Conservation (phyloP, 2,888 invertebrate genomes). For the Hoplodrina ambigua region DNA sequence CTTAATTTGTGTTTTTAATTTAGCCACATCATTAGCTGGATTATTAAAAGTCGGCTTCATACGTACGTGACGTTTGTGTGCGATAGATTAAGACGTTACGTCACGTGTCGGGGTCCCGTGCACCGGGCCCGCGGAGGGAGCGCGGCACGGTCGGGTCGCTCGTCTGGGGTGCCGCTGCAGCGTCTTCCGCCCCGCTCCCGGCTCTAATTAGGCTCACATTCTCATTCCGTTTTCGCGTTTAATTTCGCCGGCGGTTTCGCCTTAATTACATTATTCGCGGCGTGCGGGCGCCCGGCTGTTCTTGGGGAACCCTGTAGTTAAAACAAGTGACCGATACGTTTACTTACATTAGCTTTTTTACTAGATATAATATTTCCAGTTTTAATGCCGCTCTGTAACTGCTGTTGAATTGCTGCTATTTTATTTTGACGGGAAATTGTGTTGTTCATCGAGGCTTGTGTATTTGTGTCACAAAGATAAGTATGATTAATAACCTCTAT, state of each 20-base stretch:
- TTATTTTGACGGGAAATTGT: background rate
- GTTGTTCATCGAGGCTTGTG: constrained; percentile 2
- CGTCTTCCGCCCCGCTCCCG: constrained; percentile 77
- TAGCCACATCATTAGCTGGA: constrained; percentile 43
- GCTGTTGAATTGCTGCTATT: background rate
- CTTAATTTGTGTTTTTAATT: constrained; percentile 49
- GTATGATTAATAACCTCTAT: constrained; percentile 47
- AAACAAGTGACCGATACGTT: constrained; percentile 77
- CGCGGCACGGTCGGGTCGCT: constrained; percentile 19
- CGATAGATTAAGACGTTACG: constrained; percentile 33
- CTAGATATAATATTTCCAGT: constrained; percentile 34
- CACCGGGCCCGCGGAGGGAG: constrained; percentile 37
- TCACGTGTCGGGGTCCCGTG: constrained; percentile 38
- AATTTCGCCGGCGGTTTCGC: constrained; percentile 90
- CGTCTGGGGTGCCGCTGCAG: constrained; percentile 67
- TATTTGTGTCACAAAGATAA: constrained; percentile 26
- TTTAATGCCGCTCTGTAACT: constrained; percentile 16
- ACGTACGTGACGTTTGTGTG: constrained; percentile 24
- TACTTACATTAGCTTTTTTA: constrained; percentile 58
- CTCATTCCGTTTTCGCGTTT: constrained; percentile 91
- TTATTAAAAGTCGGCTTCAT: constrained; percentile 28
- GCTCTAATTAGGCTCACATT: constrained; percentile 91
- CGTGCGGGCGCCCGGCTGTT: constrained; percentile 72
- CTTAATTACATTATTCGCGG: constrained; percentile 91
- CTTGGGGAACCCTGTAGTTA: constrained; percentile 71